Percentiles rank a stretch among this genome's conserved stretches.
These are phyloP conservation scores for Monomorium pharaonis DNA, from an alignment of 1,140 invertebrate genomes.

Conservation along the genomic window DNA sequence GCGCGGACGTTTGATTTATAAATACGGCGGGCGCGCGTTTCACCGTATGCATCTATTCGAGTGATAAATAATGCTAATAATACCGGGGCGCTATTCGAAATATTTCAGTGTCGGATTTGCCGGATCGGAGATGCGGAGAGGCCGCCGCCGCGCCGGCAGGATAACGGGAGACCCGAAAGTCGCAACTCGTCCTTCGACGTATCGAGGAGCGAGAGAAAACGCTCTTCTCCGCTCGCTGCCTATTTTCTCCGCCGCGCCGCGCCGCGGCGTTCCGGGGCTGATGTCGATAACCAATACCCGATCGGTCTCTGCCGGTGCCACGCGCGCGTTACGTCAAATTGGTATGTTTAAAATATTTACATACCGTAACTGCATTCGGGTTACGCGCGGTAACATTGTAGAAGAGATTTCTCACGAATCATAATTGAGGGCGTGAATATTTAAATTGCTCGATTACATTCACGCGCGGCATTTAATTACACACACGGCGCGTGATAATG, in stretches of 20 bases:
- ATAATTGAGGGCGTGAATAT: constrained; percentile 52
- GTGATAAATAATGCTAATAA: constrained; percentile 61
- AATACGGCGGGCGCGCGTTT: constrained; percentile 15
- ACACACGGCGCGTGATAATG: constrained; percentile 28
- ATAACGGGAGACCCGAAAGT: constrained; percentile 24
- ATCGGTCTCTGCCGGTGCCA: background rate
- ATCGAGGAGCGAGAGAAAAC: background rate
- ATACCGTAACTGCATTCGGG: background rate
- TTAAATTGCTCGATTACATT: constrained; percentile 46
- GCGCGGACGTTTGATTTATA: constrained; percentile 58
- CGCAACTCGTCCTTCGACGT: constrained; percentile 15
- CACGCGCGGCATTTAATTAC: constrained; percentile 42
- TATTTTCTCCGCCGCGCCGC: background rate
- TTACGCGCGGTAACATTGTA: background rate
- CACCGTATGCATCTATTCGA: constrained; percentile 22
- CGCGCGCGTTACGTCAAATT: background rate
- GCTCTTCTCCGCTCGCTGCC: background rate
- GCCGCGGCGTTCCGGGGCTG: background rate
- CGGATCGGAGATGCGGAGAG: constrained; percentile 8
- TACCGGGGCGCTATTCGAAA: constrained; percentile 22
- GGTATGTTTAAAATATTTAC: constrained; percentile 20
- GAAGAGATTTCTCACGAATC: background rate
- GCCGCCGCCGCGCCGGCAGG: background rate
- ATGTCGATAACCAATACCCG: background rate
- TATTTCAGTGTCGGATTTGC: constrained; percentile 56